These are phyloP conservation scores for Lottia gigantea DNA, from an alignment of 2,888 invertebrate genomes.

Conservation along the genomic window DNA sequence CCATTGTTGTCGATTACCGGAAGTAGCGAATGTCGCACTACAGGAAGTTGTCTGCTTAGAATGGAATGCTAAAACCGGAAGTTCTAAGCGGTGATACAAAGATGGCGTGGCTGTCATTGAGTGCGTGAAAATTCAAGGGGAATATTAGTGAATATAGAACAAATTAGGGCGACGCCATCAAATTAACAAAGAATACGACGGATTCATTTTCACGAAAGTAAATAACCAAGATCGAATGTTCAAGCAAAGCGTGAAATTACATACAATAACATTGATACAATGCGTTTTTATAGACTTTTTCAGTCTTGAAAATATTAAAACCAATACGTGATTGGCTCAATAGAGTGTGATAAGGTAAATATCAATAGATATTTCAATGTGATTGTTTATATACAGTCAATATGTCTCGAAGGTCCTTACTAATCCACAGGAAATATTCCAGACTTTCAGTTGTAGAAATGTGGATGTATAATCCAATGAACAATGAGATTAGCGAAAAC, in stretches of 20 bases:
- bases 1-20: constrained; percentile 7
- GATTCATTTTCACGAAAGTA: neutral
- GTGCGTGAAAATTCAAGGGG: constrained; percentile 2
- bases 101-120: constrained; percentile 8
- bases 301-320: neutral
- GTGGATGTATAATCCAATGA: too few relatives aligned
- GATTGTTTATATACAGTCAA: too few relatives aligned
- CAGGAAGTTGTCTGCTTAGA: constrained; percentile 6
- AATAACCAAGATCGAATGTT: neutral
- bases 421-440: too few relatives aligned
- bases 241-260: constrained; percentile 4
- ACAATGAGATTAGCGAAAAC: too few relatives aligned
- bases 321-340: neutral
- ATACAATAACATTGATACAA: neutral
- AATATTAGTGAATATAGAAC: constrained; percentile 3
- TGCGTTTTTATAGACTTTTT: neutral
- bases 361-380: too few relatives aligned
- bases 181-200: neutral
- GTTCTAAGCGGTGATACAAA: constrained; percentile 10
- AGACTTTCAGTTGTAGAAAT: too few relatives aligned
- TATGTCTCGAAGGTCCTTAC: too few relatives aligned
- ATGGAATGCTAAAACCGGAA: constrained; percentile 8
- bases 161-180: neutral
- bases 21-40: neutral
- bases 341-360: too few relatives aligned